Percentiles rank a stretch among this genome's conserved stretches.
Conservation (phyloP, 2,888 invertebrate species). For the Abscondita cerata region DNA sequence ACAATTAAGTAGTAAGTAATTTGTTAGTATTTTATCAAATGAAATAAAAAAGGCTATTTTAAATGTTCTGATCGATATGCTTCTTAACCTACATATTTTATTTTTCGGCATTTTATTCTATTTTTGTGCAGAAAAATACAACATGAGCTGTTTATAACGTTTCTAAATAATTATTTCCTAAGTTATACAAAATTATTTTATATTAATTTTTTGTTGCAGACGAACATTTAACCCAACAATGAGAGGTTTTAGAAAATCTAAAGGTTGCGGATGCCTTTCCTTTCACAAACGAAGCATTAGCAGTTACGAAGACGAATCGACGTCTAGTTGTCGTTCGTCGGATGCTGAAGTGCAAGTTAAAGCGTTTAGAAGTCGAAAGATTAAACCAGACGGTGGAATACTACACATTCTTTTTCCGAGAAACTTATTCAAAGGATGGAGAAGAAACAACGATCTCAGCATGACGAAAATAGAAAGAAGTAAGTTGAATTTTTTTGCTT, state of each 20-base stretch:
- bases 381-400: conserved; percentile 55
- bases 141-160: too few species aligned
- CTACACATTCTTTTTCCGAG: conserved; percentile 66
- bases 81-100: too few species aligned
- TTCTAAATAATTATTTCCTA: too few species aligned
- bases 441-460: conserved; percentile 71
- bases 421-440: conserved; percentile 71
- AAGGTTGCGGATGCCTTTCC: conserved; percentile 41
- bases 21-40: too few species aligned
- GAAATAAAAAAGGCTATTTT: too few species aligned
- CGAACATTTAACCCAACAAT: conserved; percentile 20
- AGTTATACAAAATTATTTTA: too few species aligned
- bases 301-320: conserved; percentile 47
- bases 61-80: too few species aligned
- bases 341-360: conserved; percentile 37
- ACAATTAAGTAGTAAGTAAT: too few species aligned
- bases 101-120: too few species aligned
- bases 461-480: conserved; percentile 81
- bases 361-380: conserved; percentile 52
- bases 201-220: too few species aligned
- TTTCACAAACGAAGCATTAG: conserved; percentile 43
- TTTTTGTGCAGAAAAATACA: too few species aligned
- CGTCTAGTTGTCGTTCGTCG: conserved; percentile 41
- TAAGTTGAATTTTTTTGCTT: too few species aligned
- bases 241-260: conserved; percentile 38